Conservation (phyloP, 2,797 vertebrate species). For the Geotrypetes seraphini region DNA sequence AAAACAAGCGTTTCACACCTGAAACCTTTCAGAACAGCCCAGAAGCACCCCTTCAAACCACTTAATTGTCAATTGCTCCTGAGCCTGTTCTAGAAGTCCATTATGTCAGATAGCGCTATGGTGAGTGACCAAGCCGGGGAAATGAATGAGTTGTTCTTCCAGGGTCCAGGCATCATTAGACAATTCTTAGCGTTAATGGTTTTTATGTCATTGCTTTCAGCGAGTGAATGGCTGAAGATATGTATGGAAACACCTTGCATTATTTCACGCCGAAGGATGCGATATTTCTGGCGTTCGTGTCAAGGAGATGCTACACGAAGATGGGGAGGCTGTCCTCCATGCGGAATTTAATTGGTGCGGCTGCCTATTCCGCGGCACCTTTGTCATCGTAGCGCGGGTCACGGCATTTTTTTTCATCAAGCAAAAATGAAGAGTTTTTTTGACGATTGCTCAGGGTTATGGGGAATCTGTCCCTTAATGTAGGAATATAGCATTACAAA, state of each 20-base stretch:
- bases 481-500: too few relatives aligned
- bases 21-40: slow-evolving; percentile 92
- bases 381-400: neutral
- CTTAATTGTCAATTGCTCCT: slow-evolving; percentile 99
- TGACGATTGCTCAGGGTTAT: slow-evolving; percentile 14
- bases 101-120: slow-evolving; percentile 76
- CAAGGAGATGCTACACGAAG: neutral
- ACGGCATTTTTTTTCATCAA: neutral
- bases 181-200: slow-evolving; percentile 69
- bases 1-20: slow-evolving; percentile 99
- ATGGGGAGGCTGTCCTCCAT: slow-evolving; percentile 8
- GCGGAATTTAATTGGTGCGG: neutral
- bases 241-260: slow-evolving; percentile 23
- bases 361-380: neutral
- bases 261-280: slow-evolving; percentile 24
- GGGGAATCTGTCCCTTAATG: slow-evolving; percentile 11
- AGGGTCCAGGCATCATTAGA: slow-evolving; percentile 71
- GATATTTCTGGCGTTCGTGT: slow-evolving; percentile 24
- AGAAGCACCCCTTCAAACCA: slow-evolving; percentile 96
- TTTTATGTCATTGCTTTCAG: slow-evolving; percentile 72
- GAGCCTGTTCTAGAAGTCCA: slow-evolving; percentile 85
- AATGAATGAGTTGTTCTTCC: slow-evolving; percentile 87
- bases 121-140: slow-evolving; percentile 82
- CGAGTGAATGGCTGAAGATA: slow-evolving; percentile 44
- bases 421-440: neutral